Base-by-base conservation (phyloP, 2,113 vertebrate species). In the Riparia riparia region DNA sequence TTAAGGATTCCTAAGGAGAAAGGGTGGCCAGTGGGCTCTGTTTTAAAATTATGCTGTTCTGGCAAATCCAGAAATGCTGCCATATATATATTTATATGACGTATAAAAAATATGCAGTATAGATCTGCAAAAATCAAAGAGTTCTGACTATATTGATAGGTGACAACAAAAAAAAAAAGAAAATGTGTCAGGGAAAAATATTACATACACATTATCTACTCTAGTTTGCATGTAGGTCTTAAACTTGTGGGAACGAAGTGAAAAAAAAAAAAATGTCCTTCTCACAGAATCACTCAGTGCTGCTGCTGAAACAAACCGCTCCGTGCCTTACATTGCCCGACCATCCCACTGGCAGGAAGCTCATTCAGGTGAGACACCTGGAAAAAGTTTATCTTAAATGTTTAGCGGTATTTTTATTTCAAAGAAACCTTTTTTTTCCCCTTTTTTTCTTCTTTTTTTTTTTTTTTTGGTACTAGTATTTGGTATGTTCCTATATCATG, bases 341-440 rank as follows among this genome's bases (percentile, higher is more conserved):
- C 99, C 99, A 22, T 94, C 98, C 42, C 98, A 96, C 17, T 98
- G 96, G 72, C 99, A 99, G 92, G 74, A 73, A n/a, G 93, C 93
- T 85, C 99, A 99, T 95, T 98, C 99, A 98, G 99, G 99, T 99
- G 64, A 98, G 98, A 74, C 63, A 49, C 68, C 80, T 82, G 70
- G n/a, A 64, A 96, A 95, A 78, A 56, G 6, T 7, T 81, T 66
- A 47, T 61, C 56, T 47, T 72, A 74, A 66, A 69, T 73, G 7
- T 89, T 89, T 66, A 71, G 51, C 72, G 20, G 24, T 57, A 44
- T 50, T 88, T 54, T 51, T 76, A 32, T 82, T 93, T 93, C 6
- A 56, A 25, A 71, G 41, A 82, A 50, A 32, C 37, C 1, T 3
- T 7, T 10, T 1, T 41, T n/a, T 60, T 37, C 10, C 37, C 37